A percentile compares a stretch with the other conserved stretches of the same genome.
phyloP scores from a whole-genome alignment of 2,113 vertebrate genomes.

The Pangasianodon hypophthalmus region DNA sequence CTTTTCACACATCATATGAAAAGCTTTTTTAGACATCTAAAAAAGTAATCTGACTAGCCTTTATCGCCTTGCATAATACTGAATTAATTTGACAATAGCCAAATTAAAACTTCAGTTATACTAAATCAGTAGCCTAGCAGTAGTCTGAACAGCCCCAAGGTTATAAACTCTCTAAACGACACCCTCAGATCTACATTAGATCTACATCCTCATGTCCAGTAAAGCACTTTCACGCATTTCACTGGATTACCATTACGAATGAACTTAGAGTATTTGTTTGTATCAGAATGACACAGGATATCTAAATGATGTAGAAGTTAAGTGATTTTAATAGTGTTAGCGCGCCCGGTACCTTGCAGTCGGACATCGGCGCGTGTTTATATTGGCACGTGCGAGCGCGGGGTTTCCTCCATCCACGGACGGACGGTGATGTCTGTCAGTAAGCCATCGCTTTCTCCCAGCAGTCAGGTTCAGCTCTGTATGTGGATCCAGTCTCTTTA shows the following conservation, averaged over 20 bases:
- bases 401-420: slow-evolving; percentile 8
- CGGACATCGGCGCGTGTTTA: not conserved
- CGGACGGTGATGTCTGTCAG: not conserved
- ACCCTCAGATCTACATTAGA: not conserved
- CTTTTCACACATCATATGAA: not conserved
- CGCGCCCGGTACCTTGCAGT: slow-evolving; percentile 12
- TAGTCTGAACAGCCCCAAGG: not conserved
- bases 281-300: not conserved
- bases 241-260: not conserved
- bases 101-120: not conserved
- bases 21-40: not conserved
- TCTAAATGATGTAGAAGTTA: not conserved
- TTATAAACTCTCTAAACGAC: not conserved
- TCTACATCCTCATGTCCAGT: no score
- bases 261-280: not conserved
- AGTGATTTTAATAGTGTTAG: not conserved
- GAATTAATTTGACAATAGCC: not conserved
- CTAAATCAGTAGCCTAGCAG: not conserved
- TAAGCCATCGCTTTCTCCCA: not conserved
- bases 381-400: not conserved
- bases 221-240: no score
- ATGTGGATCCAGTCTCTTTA: not conserved
- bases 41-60: not conserved
- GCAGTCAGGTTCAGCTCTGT: not conserved
- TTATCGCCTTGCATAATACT: not conserved